Evolutionary conservation across 2,113 vertebrate genomes (phyloP), one percentile per base, ranked within the genome.

Genomic region (Vombatus ursinus): DNA sequence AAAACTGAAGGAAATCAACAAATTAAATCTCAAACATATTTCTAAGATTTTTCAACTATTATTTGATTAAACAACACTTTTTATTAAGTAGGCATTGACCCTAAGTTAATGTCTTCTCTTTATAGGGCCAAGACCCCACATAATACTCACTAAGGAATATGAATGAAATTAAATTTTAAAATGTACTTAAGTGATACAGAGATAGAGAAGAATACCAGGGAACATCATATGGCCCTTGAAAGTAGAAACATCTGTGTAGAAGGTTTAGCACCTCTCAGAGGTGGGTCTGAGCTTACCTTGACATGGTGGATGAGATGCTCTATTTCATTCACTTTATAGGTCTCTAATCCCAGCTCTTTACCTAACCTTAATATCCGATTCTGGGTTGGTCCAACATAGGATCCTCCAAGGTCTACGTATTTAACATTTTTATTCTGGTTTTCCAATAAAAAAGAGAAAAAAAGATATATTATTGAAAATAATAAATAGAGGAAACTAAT

Each of bases 311-410:
- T 97, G 94, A 99, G 98, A 94, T 93, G 98, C 96, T 99, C 99
- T 90, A 98, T 96, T 98, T 99, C 99, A 68, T 99, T 99, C 98
- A 99, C 99, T 98, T 99, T 99, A 98, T 99, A 99, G 0, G 99
- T 99, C 96, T 99, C 97, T 28, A 99, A 95, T 95, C 99, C 99
- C 50, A 99, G 97, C 93, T 99, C 99, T 92, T 99, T 99, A 93
- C 99, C 99, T 95, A 99, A 97, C 44, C 99, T 98, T 90, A 99
- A 98, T 92, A 99, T 99, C 92, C 99, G 99, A 97, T 99, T 99
- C 97, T 99, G 99, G 23, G 99, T 99, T 54, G 99, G 99, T 0
- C 99, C 99, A 91, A 99, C 97, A 1, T 99, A 99, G 25, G 99
- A 99, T 95, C 99, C 99, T 61, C 99, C 99, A 90, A 99, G 99